Base-by-base conservation (phyloP, 2,888 invertebrate species). In the Pogonocherus hispidulus region DNA sequence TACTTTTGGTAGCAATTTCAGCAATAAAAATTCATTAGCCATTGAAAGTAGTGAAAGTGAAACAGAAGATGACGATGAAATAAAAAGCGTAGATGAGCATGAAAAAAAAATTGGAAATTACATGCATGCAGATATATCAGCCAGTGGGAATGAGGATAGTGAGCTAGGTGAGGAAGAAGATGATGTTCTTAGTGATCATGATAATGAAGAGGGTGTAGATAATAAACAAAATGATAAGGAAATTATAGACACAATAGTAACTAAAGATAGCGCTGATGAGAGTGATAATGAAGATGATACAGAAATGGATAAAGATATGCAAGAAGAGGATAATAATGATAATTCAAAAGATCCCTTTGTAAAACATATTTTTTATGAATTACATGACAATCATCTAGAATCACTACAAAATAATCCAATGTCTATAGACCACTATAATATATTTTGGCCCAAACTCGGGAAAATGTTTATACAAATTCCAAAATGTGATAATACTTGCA, bases 301-400 rank as follows among this genome's bases (percentile, higher is more conserved):
- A 62, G 72, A 75, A 55, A 23, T 57, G 54, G 67, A 69, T 22
- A 22, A 57, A 49, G 71, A 69, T 20, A 55, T 72, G 73, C n/a
- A 79, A 37, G 85, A 86, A 78, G 77, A 78, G 35, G 81, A 82
- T 37, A 85, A 85, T 72, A 54, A 63, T 23, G 55, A 70, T 23
- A 67, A 70, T 35, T 49, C 54, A 20, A 59, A 69, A 69, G 93
- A 94, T 84, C 91, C 93, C 1, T 94, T 94, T 83, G 86, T 87
- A 0, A 87, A 89, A 79, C 94, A 94, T 84, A 84, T 93, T 4
- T 88, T 89, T 67, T 86, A 90, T 84, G 93, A 94, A 74, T 84
- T 95, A 65, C 87, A 87, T 69, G 89, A 91, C 69, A 88, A 88
- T 59, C 83, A 94, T 68, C 86, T 93, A 22, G 88, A 91, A 57